Evolutionary conservation across 2,888 invertebrate genomes (phyloP), one percentile per base, ranked within the genome.

Genomic region (Lasioglossum morio): DNA sequence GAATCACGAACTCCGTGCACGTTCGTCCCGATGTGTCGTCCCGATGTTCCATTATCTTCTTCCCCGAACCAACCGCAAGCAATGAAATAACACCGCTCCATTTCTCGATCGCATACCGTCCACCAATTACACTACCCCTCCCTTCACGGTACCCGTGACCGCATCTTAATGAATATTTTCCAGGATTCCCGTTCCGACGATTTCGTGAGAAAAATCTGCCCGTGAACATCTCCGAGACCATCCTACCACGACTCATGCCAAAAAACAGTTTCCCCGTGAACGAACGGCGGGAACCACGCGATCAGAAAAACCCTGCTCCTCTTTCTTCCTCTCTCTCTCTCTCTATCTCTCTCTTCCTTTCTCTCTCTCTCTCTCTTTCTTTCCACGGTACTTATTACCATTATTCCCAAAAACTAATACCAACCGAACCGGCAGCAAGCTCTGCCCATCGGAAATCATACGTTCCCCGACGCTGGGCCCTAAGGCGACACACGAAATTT

Each of bases 11-110:
- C 76, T 46, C 85, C 37, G 75, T 79, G 72, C 84, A 84, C 84
- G 84, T 85, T 79, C 75, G 53, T 79, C 79, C 40, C 72, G 85
- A 85, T 85, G 85, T 84, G 85, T 85, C 84, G 79, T 84, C 79
- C 43, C 77, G 85, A 85, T 85, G 77, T 80, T 84, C 85, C 85
- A 85, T 84, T 79, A 85, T 79, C 85, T 85, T 77, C 48, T 85
- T 85, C 84, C 84, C 57, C 84, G 79, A 85, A 84, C 40, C 48
- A 75, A 85, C 85, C 85, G 79, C 84, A 84, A 77, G 66, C 79
- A 76, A 79, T 79, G 79, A 57, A 85, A 85, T 73, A 85, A 79
- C 85, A 53, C 60, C 69, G 79, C 16, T 76, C 48, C 84, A 53
- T 76, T 79, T 84, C 85, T 79, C 85, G 79, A 75, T 79, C 78